Conservation (phyloP, 1,140 invertebrate species). For the Antheraea mylitta region DNA sequence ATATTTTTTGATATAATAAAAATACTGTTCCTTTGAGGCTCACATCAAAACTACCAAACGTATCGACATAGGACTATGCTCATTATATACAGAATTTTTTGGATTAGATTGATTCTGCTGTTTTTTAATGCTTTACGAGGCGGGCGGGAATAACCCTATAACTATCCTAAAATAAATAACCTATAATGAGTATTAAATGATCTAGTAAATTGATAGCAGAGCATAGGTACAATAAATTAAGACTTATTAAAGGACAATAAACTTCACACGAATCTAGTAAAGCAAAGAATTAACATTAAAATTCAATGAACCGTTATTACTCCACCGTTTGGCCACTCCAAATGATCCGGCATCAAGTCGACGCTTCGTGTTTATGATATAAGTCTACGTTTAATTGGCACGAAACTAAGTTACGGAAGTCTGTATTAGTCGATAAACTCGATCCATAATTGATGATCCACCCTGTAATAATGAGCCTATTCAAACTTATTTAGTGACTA, state of each 20-base stretch:
- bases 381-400: constrained; percentile 42
- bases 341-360: neutral
- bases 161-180: too few species aligned
- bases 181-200: too few species aligned
- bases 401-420: constrained; percentile 38
- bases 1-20: too few species aligned
- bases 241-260: neutral
- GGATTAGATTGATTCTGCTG: too few species aligned
- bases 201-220: neutral
- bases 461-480: constrained; percentile 52
- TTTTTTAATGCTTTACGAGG: too few species aligned
- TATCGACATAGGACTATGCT: too few species aligned
- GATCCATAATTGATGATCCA: constrained; percentile 51
- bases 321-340: constrained; percentile 13
- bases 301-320: neutral
- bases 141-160: too few species aligned
- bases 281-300: neutral
- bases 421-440: constrained; percentile 26
- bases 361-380: constrained; percentile 25
- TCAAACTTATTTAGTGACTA: constrained; percentile 32
- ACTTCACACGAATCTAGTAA: neutral
- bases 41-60: too few species aligned
- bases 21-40: too few species aligned
- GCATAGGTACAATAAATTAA: neutral
- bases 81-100: too few species aligned